A percentile compares a stretch with the other conserved stretches of the same genome.
Evolutionary conservation across 64 coral and sea anemone species (phyloP).

Genomic region (Montipora cactus): DNA sequence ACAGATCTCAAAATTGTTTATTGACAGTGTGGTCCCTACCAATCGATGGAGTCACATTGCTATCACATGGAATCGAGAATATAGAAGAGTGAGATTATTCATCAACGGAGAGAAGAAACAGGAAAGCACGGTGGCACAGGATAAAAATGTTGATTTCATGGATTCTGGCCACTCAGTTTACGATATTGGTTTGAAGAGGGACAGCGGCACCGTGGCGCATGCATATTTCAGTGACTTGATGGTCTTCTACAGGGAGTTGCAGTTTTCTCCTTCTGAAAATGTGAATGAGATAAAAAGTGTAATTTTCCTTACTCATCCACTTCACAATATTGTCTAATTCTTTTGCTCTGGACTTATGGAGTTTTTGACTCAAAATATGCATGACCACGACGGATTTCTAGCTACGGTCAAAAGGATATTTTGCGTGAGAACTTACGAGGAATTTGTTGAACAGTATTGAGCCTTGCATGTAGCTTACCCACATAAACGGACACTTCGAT

Average conservation of each 20-base stretch:
- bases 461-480: too few species aligned
- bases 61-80: background rate
- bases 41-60: background rate
- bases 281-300: background rate
- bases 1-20: too few species aligned
- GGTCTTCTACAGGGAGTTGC: background rate
- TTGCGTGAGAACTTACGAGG: too few species aligned
- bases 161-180: conserved; percentile 10
- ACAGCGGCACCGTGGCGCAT: background rate
- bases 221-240: conserved; percentile 21
- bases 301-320: background rate
- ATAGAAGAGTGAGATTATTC: background rate
- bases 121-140: too few species aligned
- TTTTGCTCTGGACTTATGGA: too few species aligned
- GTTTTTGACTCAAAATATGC: too few species aligned
- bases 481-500: too few species aligned
- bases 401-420: too few species aligned
- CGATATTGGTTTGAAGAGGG: conserved; percentile 24
- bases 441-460: too few species aligned
- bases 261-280: background rate
- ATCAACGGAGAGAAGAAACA: background rate
- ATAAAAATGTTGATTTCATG: background rate
- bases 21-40: too few species aligned
- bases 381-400: too few species aligned
- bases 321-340: too few species aligned